These are phyloP conservation scores for Mimumesa dahlbomi DNA, from an alignment of 2,888 invertebrate species.

Conservation along the genomic window DNA sequence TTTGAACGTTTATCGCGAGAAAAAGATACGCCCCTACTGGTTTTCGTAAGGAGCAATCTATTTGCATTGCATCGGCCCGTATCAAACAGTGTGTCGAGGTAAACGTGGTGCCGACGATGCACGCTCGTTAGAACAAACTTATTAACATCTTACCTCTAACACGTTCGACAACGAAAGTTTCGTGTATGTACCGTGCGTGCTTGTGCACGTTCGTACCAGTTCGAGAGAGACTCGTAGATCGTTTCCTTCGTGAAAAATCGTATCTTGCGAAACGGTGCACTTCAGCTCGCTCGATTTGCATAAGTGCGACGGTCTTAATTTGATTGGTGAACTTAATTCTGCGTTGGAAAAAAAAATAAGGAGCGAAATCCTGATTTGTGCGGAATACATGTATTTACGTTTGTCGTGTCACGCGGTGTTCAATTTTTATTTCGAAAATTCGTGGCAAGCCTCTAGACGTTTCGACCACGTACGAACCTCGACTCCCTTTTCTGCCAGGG, in stretches of 20 bases:
- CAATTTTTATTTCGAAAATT: conserved; percentile 7
- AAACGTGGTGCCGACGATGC: conserved; percentile 28
- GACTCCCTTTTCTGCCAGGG: conserved; percentile 4
- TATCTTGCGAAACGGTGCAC: too few species aligned
- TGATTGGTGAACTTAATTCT: too few species aligned
- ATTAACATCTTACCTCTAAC: conserved; percentile 65
- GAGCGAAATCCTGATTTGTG: too few species aligned
- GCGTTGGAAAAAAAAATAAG: too few species aligned
- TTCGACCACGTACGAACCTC: conserved; percentile 8
- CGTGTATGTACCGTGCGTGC: conserved; percentile 19
- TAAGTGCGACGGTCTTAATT: too few species aligned
- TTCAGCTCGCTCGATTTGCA: too few species aligned
- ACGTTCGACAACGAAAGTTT: conserved; percentile 40
- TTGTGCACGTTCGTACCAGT: conserved; percentile 51
- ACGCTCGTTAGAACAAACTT: conserved; percentile 52
- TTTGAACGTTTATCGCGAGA: too few species aligned
- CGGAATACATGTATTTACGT: too few species aligned
- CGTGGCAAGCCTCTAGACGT: not conserved
- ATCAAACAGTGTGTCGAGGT: not conserved
- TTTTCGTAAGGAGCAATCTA: not conserved
- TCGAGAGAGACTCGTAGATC: conserved; percentile 34
- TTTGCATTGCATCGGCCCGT: not conserved
- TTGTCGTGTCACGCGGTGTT: not conserved
- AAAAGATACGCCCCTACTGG: too few species aligned
- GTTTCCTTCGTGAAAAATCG: conserved; percentile 11